A percentile compares a stretch with the other conserved stretches of the same genome.
These are phyloP conservation scores for Rhabdophis nuchalis DNA, from an alignment of 2,797 vertebrate species.

Conservation along the genomic window DNA sequence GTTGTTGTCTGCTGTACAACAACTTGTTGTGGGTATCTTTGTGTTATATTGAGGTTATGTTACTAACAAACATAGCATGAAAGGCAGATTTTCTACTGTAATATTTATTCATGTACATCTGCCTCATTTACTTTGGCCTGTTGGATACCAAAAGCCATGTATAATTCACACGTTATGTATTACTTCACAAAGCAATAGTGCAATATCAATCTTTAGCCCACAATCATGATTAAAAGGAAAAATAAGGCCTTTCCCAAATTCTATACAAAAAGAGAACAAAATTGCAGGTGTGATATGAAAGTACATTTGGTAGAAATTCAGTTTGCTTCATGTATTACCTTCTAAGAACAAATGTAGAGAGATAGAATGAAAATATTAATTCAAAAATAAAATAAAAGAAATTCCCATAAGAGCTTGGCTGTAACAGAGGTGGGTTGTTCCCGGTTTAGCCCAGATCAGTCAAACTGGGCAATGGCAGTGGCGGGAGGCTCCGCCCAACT, in stretches of 20 bases:
- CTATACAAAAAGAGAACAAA: not conserved
- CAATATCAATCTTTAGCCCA: not conserved
- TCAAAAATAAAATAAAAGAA: not conserved
- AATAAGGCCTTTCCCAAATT: not conserved
- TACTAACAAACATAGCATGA: not conserved
- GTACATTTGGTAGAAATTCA: not conserved
- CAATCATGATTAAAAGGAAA: not conserved
- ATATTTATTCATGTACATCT: not conserved
- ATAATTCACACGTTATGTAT: not conserved
- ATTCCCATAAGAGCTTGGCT: not conserved
- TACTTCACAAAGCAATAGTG: not conserved
- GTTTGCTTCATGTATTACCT: not conserved
- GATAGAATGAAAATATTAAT: not conserved
- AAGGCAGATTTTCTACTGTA: not conserved
- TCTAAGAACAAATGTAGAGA: not conserved
- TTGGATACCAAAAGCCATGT: not conserved
- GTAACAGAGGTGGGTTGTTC: not conserved
- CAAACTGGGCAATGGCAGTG: too few relatives aligned
- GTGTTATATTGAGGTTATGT: not conserved
- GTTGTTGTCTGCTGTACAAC: not conserved
- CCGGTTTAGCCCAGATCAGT: too few relatives aligned
- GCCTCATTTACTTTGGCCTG: not conserved
- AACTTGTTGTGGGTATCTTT: not conserved
- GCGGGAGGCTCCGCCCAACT: too few relatives aligned
- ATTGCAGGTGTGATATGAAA: not conserved